These are phyloP conservation scores for Fopius arisanus DNA, from an alignment of 1,140 invertebrate species.

Conservation along the genomic window DNA sequence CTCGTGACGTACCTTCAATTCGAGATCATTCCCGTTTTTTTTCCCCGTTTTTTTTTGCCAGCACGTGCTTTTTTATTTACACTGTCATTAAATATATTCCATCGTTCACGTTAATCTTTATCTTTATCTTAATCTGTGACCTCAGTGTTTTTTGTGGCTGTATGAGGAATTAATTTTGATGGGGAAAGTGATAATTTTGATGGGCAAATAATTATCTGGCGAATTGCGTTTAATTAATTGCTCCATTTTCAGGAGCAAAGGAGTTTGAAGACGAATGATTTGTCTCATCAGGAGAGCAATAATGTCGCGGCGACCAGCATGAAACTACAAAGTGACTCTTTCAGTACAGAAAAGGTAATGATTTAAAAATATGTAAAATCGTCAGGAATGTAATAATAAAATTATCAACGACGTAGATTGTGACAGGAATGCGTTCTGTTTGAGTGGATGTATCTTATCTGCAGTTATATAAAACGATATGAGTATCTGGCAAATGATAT, in stretches of 20 bases:
- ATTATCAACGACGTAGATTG: neutral
- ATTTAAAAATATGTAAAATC: neutral
- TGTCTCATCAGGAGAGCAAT: constrained; percentile 83
- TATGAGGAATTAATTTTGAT: neutral
- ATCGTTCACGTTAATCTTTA: no score
- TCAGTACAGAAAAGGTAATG: constrained; percentile 79
- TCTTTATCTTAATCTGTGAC: no score
- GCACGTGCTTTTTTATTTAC: no score
- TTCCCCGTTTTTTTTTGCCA: no score
- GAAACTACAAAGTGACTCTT: constrained; percentile 84
- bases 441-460: neutral
- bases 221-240: constrained; percentile 33
- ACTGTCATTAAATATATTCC: no score
- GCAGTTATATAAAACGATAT: neutral
- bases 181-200: neutral
- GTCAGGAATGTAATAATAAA: neutral
- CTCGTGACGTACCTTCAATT: neutral
- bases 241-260: constrained; percentile 73
- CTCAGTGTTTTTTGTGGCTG: no score
- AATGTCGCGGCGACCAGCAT: constrained; percentile 80
- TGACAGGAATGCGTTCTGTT: neutral
- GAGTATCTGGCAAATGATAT: neutral
- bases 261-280: constrained; percentile 81
- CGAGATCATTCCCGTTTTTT: no score
- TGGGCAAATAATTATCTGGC: constrained; percentile 17